Conservation (phyloP, 2,888 invertebrate genomes). For the Sarcophaga rosellei region DNA sequence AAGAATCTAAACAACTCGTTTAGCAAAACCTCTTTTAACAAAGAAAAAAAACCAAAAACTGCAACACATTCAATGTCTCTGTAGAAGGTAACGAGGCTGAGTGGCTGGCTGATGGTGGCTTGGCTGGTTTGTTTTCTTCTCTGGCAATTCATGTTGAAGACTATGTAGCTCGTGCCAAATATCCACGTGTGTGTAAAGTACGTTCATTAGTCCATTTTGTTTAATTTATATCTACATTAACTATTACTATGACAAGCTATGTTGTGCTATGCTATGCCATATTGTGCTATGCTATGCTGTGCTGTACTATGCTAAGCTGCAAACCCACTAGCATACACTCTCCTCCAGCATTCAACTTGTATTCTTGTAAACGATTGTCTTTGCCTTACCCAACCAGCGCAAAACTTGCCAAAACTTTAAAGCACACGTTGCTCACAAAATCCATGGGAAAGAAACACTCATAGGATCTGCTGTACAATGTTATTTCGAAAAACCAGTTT, state of each 20-base stretch:
- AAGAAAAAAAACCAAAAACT: background rate
- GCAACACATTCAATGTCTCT: slow-evolving; percentile 34
- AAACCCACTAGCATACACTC: background rate
- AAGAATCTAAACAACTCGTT: slow-evolving; percentile 42
- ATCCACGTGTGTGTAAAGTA: slow-evolving; percentile 80
- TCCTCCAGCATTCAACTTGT: slow-evolving; percentile 56
- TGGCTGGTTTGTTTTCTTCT: slow-evolving; percentile 11
- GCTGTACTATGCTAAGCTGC: slow-evolving; percentile 5
- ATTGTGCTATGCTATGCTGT: background rate
- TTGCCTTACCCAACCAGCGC: slow-evolving; percentile 41
- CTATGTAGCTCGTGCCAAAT: slow-evolving; percentile 78
- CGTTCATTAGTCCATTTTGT: slow-evolving; percentile 71
- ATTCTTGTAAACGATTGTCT: slow-evolving; percentile 51
- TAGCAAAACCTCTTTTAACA: slow-evolving; percentile 25
- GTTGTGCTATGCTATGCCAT: background rate
- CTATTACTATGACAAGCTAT: slow-evolving; percentile 20
- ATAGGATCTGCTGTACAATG: slow-evolving; percentile 16
- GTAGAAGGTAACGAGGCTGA: slow-evolving; percentile 7
- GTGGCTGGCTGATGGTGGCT: background rate
- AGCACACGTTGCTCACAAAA: slow-evolving; percentile 32
- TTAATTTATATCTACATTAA: slow-evolving; percentile 54
- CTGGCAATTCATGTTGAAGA: slow-evolving; percentile 19
- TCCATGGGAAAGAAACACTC: slow-evolving; percentile 25
- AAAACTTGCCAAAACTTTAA: slow-evolving; percentile 53
- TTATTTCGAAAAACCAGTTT: slow-evolving; percentile 43